Evolutionary conservation across 2,888 invertebrate genomes (phyloP).

Genomic region (Drosophila colorata): DNA sequence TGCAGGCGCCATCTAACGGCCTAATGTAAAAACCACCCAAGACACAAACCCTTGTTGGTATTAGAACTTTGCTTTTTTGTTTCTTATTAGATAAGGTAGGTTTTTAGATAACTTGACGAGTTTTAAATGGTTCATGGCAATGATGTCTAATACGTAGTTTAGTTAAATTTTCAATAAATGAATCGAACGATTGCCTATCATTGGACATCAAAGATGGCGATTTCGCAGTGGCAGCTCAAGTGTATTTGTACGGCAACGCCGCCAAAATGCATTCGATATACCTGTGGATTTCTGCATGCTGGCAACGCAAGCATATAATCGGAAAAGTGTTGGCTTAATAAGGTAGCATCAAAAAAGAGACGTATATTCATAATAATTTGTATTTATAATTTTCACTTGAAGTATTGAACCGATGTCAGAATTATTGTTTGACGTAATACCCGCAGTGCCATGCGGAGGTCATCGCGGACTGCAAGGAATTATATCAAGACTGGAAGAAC

Average conservation of each 20-base stretch:
- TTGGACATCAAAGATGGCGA: neutral
- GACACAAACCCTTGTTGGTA: no score
- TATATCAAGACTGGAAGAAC: slow-evolving; percentile 15
- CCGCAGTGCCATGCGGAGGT: neutral
- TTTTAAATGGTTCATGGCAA: no score
- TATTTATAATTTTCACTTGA: neutral
- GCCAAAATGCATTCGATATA: slow-evolving; percentile 37
- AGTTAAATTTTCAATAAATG: neutral
- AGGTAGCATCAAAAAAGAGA: neutral
- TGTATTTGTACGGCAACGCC: slow-evolving; percentile 29
- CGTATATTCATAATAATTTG: neutral
- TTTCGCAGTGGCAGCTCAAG: neutral
- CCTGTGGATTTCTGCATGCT: no score
- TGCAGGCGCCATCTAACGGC: no score
- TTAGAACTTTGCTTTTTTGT: no score
- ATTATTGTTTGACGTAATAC: neutral
- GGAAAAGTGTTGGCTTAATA: slow-evolving; percentile 20
- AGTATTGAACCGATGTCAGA: slow-evolving; percentile 7
- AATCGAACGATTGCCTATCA: neutral
- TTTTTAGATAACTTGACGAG: no score
- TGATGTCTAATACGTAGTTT: no score
- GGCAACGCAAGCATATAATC: slow-evolving; percentile 33
- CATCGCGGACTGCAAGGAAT: neutral
- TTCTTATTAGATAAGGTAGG: no score
- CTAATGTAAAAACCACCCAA: no score